phyloP scores from a whole-genome alignment of 2,888 invertebrate species.

The Ennomos erosarius region DNA sequence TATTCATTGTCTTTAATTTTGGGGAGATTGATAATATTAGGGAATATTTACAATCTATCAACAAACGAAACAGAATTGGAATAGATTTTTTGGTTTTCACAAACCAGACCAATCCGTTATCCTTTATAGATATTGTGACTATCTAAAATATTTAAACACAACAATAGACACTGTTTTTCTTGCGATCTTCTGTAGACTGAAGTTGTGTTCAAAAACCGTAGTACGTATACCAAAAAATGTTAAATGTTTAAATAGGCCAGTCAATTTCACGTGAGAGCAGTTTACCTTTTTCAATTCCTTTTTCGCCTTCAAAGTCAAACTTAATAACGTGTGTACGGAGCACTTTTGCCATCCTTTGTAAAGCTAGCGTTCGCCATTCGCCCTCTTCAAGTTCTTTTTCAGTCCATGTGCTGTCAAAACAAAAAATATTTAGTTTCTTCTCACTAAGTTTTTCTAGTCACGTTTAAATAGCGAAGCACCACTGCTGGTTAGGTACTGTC shows the following conservation, averaged over 20 bases:
- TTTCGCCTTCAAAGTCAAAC: constrained; percentile 82
- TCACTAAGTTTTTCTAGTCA: neutral
- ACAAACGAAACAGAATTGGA: no score
- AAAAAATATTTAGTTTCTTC: constrained; percentile 9
- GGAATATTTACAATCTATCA: no score
- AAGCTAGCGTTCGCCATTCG: constrained; percentile 86
- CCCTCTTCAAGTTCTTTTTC: constrained; percentile 73
- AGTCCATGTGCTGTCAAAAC: constrained; percentile 64
- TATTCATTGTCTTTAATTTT: no score
- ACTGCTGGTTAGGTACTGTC: neutral
- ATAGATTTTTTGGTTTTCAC: no score
- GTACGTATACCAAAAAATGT: no score
- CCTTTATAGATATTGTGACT: no score
- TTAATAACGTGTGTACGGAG: constrained; percentile 88
- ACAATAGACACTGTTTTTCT: no score
- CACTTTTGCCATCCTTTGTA: constrained; percentile 83
- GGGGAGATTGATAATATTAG: no score
- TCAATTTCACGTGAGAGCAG: neutral
- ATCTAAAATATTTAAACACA: no score
- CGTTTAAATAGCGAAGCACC: neutral
- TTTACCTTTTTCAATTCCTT: constrained; percentile 71
- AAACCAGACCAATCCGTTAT: no score
- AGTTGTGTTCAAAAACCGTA: no score
- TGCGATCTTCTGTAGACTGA: no score
- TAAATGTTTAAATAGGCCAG: neutral